phyloP scores from a whole-genome alignment of 2,113 vertebrate genomes.

The Arvicanthis niloticus region DNA sequence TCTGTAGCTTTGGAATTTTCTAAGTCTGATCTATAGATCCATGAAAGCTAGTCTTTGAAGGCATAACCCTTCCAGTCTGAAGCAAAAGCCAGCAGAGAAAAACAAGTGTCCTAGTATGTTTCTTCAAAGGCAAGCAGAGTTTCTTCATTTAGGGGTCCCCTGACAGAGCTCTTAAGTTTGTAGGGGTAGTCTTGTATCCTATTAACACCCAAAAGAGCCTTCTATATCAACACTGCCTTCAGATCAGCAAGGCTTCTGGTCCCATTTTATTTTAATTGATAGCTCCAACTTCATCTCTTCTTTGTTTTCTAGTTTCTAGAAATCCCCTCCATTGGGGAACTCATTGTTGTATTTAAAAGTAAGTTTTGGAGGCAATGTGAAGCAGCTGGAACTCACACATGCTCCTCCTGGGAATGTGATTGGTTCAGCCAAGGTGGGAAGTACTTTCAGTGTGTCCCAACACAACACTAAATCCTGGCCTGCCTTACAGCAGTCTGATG shows the following conservation, averaged over 20 bases:
- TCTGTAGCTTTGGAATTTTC: constrained; percentile 14
- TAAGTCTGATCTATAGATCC: background rate
- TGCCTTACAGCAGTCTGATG: no score
- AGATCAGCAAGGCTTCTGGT: background rate
- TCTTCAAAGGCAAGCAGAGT: background rate
- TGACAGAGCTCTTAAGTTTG: background rate
- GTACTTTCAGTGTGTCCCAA: background rate
- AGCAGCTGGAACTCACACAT: background rate
- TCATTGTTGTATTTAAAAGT: constrained; percentile 11
- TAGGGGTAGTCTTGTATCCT: background rate
- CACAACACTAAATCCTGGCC: background rate
- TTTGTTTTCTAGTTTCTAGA: constrained; percentile 12
- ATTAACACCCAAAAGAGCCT: background rate
- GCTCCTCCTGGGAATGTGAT: background rate
- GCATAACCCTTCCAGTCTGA: background rate
- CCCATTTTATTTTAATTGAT: constrained; percentile 9
- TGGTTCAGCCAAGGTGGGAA: background rate
- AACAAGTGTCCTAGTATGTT: background rate
- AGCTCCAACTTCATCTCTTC: constrained; percentile 3
- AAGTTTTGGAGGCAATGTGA: background rate
- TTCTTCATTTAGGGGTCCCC: background rate
- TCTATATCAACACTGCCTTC: background rate
- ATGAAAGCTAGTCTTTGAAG: background rate
- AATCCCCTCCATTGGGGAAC: background rate
- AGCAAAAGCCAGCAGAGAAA: background rate